Evolutionary conservation across 2,888 invertebrate species (phyloP).

Genomic region (Minunthozetes semirufus): DNA sequence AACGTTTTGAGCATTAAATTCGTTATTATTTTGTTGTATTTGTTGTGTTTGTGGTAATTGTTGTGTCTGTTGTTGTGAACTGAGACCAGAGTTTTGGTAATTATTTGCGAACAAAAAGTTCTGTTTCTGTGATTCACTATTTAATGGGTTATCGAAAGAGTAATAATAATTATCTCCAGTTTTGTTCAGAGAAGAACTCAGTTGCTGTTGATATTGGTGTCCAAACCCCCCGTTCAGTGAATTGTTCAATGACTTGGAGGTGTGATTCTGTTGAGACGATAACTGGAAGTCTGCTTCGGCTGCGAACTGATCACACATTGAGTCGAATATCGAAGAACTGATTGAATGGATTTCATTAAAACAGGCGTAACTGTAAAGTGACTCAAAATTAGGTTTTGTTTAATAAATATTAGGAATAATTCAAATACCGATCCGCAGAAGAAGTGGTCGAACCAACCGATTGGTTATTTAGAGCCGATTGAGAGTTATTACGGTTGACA

Average conservation of each 20-base stretch:
- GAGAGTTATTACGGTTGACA: background rate
- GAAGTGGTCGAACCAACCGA: slow-evolving; percentile 27
- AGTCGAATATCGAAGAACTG: slow-evolving; percentile 31
- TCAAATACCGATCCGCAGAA: slow-evolving; percentile 20
- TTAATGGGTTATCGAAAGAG: slow-evolving; percentile 13
- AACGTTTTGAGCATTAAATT: slow-evolving; percentile 14
- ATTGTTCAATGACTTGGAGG: background rate
- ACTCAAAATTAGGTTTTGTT: background rate
- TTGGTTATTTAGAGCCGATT: background rate
- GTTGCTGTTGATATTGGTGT: background rate
- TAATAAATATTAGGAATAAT: background rate
- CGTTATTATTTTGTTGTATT: background rate
- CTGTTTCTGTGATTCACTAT: slow-evolving; percentile 9
- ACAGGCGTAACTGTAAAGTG: slow-evolving; percentile 29
- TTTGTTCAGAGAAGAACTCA: background rate
- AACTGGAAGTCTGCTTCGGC: background rate
- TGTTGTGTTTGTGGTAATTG: too few species aligned
- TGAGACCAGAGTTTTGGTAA: background rate
- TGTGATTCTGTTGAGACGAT: background rate
- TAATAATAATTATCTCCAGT: background rate
- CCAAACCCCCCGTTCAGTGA: slow-evolving; percentile 16
- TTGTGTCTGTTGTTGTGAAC: too few species aligned
- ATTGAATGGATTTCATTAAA: slow-evolving; percentile 32
- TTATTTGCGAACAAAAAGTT: background rate
- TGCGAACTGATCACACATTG: background rate